Conservation (phyloP, 2,113 vertebrate species). For the Lagenorhynchus albirostris region DNA sequence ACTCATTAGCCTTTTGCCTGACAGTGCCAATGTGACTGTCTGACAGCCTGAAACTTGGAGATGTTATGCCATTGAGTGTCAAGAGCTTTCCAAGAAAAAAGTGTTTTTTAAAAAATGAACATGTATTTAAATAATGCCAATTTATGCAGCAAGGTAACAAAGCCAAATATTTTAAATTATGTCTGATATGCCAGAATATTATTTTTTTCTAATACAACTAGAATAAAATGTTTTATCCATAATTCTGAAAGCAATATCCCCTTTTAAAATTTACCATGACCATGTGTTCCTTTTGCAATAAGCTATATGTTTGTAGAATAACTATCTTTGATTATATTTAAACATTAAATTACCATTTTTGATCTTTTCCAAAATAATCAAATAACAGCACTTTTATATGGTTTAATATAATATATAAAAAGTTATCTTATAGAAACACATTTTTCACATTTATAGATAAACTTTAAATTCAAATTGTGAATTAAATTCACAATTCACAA, state of each 20-base stretch:
- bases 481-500: too few relatives aligned
- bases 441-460: neutral
- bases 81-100: slow-evolving; percentile 54
- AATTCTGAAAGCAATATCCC: neutral
- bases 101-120: neutral
- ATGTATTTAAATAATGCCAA: slow-evolving; percentile 33
- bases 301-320: neutral
- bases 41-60: slow-evolving; percentile 61
- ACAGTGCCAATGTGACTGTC: slow-evolving; percentile 62
- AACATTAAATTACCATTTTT: neutral
- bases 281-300: neutral
- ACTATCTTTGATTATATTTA: neutral
- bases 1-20: slow-evolving; percentile 74
- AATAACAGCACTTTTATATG: neutral
- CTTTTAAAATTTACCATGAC: neutral
- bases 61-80: slow-evolving; percentile 19
- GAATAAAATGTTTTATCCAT: neutral
- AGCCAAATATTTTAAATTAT: slow-evolving; percentile 2
- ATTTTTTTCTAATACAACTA: neutral
- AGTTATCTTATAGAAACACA: neutral
- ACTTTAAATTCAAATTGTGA: neutral
- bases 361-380: neutral
- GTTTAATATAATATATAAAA: neutral
- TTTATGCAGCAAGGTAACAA: slow-evolving; percentile 7
- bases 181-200: neutral